Evolutionary conservation across 2,888 invertebrate species (phyloP).

Genomic region (Odontothrips loti): DNA sequence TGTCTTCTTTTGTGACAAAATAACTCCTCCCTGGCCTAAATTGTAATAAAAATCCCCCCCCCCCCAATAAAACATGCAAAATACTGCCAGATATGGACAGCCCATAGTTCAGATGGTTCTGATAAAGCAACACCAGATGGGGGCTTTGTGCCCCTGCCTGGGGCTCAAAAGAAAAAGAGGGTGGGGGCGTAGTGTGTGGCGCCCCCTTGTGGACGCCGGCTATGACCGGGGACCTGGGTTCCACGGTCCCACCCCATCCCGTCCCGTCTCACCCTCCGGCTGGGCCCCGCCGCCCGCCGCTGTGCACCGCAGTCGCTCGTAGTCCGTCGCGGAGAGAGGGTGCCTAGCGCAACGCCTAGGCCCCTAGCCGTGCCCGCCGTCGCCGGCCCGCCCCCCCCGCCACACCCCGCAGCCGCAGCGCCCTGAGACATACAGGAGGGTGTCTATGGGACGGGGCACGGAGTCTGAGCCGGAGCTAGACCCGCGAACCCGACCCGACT

Average conservation of each 20-base stretch:
- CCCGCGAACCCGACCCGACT: background rate
- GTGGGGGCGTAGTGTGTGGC: background rate
- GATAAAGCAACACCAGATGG: too few relatives aligned
- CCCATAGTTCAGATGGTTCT: too few relatives aligned
- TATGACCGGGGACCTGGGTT: background rate
- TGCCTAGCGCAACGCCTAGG: background rate
- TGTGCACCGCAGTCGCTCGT: background rate
- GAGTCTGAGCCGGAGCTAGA: background rate
- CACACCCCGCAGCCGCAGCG: background rate
- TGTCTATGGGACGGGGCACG: too few relatives aligned
- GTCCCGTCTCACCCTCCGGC: background rate
- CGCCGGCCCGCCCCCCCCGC: background rate
- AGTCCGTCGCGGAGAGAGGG: background rate
- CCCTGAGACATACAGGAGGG: background rate
- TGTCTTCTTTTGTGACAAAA: too few relatives aligned
- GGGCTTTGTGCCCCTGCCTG: too few relatives aligned
- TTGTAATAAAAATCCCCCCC: too few relatives aligned
- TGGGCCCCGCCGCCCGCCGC: too few relatives aligned
- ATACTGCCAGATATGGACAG: too few relatives aligned
- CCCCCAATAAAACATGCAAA: too few relatives aligned
- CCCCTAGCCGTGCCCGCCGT: background rate
- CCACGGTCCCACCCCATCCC: background rate
- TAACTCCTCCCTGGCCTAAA: too few relatives aligned
- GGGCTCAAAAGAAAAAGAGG: too few relatives aligned
- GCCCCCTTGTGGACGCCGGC: conserved; percentile 15